Evolutionary conservation across 2,888 invertebrate species (phyloP).

Genomic region (Homarus gammarus): DNA sequence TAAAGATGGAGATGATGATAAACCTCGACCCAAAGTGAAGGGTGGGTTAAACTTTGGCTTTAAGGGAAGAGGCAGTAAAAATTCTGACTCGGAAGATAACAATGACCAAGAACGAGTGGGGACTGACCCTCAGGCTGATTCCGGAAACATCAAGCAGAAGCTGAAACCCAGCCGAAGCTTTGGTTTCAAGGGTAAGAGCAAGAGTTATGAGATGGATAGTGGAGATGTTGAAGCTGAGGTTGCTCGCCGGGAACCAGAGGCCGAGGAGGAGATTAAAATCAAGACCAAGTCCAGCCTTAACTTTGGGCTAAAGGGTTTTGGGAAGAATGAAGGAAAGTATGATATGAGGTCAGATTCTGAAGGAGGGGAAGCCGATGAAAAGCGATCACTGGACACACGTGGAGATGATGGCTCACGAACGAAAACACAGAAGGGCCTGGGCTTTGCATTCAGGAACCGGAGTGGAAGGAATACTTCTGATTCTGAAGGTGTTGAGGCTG

Average conservation of each 20-base stretch:
- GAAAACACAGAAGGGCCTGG: conserved; percentile 50
- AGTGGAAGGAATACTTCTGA: conserved; percentile 61
- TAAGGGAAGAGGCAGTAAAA: conserved; percentile 59
- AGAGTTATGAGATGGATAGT: conserved; percentile 57
- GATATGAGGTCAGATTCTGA: conserved; percentile 69
- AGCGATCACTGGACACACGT: conserved; percentile 45
- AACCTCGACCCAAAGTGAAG: conserved; percentile 46
- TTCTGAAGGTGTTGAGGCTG: conserved; percentile 64
- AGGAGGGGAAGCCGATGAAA: conserved; percentile 68
- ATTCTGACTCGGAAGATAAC: conserved; percentile 71
- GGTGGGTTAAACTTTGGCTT: conserved; percentile 64
- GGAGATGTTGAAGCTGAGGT: conserved; percentile 47
- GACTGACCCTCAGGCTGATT: conserved; percentile 53
- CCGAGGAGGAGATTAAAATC: conserved; percentile 57
- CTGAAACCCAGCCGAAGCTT: conserved; percentile 68
- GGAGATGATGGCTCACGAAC: conserved; percentile 43
- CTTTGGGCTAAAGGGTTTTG: conserved; percentile 58
- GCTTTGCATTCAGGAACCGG: conserved; percentile 61
- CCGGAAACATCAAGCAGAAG: conserved; percentile 50
- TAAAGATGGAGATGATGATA: conserved; percentile 60
- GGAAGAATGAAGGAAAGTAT: conserved; percentile 54
- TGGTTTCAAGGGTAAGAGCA: conserved; percentile 67
- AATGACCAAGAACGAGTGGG: conserved; percentile 60
- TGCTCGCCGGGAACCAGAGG: conserved; percentile 25
- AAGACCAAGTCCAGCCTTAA: conserved; percentile 59